phyloP scores from a whole-genome alignment of 2,888 invertebrate genomes.

The Drosophila cognata region DNA sequence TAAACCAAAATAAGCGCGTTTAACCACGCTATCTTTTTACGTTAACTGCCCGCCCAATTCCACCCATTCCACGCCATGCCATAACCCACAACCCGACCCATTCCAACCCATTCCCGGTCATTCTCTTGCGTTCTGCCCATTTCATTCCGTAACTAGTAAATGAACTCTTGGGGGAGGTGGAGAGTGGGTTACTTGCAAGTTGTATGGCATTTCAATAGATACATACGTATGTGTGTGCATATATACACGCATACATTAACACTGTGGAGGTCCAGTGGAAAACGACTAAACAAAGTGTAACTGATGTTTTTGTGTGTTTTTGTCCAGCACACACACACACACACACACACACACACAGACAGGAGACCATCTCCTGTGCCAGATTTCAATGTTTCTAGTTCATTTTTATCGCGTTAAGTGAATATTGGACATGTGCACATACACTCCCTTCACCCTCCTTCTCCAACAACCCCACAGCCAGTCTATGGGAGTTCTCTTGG shows the following conservation, averaged over 20 bases:
- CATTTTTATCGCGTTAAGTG: slow-evolving; percentile 80
- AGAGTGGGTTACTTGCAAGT: not conserved
- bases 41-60: slow-evolving; percentile 39
- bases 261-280: slow-evolving; percentile 45
- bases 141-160: slow-evolving; percentile 25
- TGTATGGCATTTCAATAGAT: slow-evolving; percentile 59
- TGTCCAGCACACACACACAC: slow-evolving; percentile 8
- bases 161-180: not conserved
- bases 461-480: not conserved
- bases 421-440: slow-evolving; percentile 78
- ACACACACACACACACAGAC: not conserved
- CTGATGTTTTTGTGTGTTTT: slow-evolving; percentile 78
- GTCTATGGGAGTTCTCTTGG: not conserved
- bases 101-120: slow-evolving; percentile 6
- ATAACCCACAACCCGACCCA: not conserved
- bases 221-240: slow-evolving; percentile 25
- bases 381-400: slow-evolving; percentile 78
- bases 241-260: slow-evolving; percentile 15
- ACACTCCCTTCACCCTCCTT: not conserved
- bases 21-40: slow-evolving; percentile 79
- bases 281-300: slow-evolving; percentile 73
- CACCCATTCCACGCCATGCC: slow-evolving; percentile 12
- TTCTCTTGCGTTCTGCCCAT: slow-evolving; percentile 17
- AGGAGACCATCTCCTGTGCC: slow-evolving; percentile 42
- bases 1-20: slow-evolving; percentile 80